Conservation (phyloP, 2,888 invertebrate genomes). For the Rapana venosa region DNA sequence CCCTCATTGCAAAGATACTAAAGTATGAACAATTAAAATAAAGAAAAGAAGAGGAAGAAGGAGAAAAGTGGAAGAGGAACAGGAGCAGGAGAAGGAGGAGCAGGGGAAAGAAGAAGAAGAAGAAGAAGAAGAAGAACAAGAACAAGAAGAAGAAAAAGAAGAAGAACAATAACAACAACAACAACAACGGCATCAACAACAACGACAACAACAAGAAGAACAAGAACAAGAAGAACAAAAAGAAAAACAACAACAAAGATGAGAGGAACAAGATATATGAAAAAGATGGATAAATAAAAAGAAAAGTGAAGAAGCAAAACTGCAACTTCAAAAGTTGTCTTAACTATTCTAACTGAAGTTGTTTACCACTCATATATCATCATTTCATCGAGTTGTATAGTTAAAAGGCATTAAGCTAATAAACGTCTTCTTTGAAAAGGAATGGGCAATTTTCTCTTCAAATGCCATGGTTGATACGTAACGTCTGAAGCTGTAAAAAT, state of each 20-base stretch:
- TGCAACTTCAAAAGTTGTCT: no score
- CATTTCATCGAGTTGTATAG: no score
- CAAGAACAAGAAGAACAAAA: neutral
- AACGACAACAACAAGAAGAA: neutral
- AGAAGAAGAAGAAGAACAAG: neutral
- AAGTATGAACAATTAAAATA: neutral
- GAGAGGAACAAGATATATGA: neutral
- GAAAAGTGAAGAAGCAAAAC: no score
- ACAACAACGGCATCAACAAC: neutral
- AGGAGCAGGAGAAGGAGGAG: neutral
- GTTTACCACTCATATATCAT: no score
- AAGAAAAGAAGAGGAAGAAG: neutral
- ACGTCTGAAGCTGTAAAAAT: no score
- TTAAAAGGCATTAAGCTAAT: no score
- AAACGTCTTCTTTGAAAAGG: no score
- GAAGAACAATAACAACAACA: neutral
- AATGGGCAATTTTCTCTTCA: no score
- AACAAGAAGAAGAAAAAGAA: neutral
- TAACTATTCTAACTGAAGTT: no score
- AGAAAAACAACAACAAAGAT: neutral
- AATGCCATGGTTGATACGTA: no score
- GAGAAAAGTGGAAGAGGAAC: neutral
- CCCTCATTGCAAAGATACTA: no score
- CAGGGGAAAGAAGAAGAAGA: neutral
- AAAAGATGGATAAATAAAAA: neutral